Base-by-base conservation (phyloP, 2,113 vertebrate species). In the Callorhinus ursinus region DNA sequence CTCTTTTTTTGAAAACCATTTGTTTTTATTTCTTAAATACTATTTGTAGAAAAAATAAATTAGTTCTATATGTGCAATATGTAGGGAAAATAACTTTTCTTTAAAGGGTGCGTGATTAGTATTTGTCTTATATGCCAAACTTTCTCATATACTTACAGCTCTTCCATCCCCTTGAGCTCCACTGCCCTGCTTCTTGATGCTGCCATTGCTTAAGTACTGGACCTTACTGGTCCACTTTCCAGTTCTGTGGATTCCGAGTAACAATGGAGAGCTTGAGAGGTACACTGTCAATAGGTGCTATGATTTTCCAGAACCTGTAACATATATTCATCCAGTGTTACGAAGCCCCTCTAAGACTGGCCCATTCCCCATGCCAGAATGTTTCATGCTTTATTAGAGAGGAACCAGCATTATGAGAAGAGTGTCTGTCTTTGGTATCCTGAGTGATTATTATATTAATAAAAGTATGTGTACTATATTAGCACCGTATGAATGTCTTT, bases 21-120 rank as follows among this genome's bases (percentile, higher is more conserved):
- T 82, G 33, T 36, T 53, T 93, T 61, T 69, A 59, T 28, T 71
- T 83, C 33, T 71, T 42, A 61, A 76, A 57, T 83, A 87, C 39
- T 67, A 7, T 39, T 36, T 92, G 9, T 10, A 46, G 8, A 0
- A 74, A 49, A 88, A 87, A 53, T 19, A 26, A 11, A n/a, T 36
- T 28, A 79, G 28, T 1, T 5, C 22, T 80, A 13, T 46, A 15
- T 53, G 10, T 90, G 16, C 12, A 74, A 21, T n/a, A 46, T 24
- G 1, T 31, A 53, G 28, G 33, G 19, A 4, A 71, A 79, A 57
- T 28, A 57, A 63, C 26, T 39, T 79, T 95, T 65, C 31, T 84
- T 84, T 4, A 33, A 26, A 26, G 8, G 3, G 4, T 7, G 0
- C 31, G 31, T 10, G 15, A 69, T 84, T 57, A 57, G 18, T 69